A percentile compares a stretch with the other conserved stretches of the same genome.
Conservation (phyloP, 2,113 vertebrate species). For the Thunnus thynnus region DNA sequence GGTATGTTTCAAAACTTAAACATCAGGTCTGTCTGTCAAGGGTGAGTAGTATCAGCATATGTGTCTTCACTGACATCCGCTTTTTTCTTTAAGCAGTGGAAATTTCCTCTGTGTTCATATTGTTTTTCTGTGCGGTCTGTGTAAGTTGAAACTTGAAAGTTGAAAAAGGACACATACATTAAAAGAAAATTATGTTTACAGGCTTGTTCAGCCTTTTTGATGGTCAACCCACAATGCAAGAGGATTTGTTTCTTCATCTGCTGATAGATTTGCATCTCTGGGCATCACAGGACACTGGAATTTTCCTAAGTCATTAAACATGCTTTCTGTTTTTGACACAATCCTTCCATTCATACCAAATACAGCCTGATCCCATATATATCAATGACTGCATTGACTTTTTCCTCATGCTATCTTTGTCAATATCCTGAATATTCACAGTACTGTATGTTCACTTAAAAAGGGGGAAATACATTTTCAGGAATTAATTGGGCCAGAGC, state of each 20-base stretch:
- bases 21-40: neutral
- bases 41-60: neutral
- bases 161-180: slow-evolving; percentile 52
- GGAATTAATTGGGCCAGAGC: neutral
- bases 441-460: slow-evolving; percentile 3
- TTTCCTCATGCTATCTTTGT: neutral
- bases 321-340: slow-evolving; percentile 56
- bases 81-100: slow-evolving; percentile 9
- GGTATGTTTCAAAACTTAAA: neutral
- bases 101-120: slow-evolving; percentile 31
- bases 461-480: slow-evolving; percentile 1
- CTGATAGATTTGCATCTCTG: slow-evolving; percentile 25
- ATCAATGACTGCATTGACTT: slow-evolving; percentile 28
- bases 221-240: neutral
- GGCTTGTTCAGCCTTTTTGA: slow-evolving; percentile 21
- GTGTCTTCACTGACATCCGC: neutral
- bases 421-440: slow-evolving; percentile 7
- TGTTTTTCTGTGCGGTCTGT: slow-evolving; percentile 35
- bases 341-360: slow-evolving; percentile 54
- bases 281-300: slow-evolving; percentile 34
- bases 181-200: slow-evolving; percentile 38
- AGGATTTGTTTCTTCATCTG: slow-evolving; percentile 10
- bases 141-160: slow-evolving; percentile 61
- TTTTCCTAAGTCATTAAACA: slow-evolving; percentile 58
- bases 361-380: neutral